These are phyloP conservation scores for Piprites chloris DNA, from an alignment of 2,113 vertebrate genomes.

Conservation along the genomic window DNA sequence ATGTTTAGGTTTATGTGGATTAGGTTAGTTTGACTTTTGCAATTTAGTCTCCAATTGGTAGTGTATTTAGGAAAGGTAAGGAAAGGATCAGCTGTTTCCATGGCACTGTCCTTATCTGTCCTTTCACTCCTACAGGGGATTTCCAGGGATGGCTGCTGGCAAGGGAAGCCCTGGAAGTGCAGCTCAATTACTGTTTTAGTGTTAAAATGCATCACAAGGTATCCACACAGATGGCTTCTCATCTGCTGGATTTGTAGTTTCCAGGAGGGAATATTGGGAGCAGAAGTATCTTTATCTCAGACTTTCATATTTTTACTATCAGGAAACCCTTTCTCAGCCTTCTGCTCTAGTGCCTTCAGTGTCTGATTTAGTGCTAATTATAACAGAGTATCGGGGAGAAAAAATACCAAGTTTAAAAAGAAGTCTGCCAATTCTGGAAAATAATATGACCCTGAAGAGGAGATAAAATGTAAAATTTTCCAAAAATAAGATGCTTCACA, in stretches of 20 bases:
- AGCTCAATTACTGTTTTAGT: slow-evolving; percentile 40
- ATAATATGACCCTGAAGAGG: slow-evolving; percentile 25
- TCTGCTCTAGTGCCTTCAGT: slow-evolving; percentile 42
- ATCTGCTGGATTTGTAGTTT: slow-evolving; percentile 59
- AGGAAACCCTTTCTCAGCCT: slow-evolving; percentile 44
- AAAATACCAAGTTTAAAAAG: background rate
- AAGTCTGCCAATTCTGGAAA: slow-evolving; percentile 44
- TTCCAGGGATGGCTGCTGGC: slow-evolving; percentile 55
- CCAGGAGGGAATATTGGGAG: slow-evolving; percentile 46
- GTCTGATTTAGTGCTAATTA: slow-evolving; percentile 56
- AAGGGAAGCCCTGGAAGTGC: slow-evolving; percentile 49
- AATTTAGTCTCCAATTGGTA: background rate
- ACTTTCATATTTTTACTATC: slow-evolving; percentile 48
- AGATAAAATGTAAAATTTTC: slow-evolving; percentile 22
- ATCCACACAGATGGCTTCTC: slow-evolving; percentile 64
- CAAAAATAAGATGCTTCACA: background rate
- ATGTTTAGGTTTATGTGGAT: background rate
- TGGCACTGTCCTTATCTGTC: slow-evolving; percentile 43
- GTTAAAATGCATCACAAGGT: slow-evolving; percentile 58
- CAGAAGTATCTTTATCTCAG: slow-evolving; percentile 45
- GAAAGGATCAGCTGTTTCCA: slow-evolving; percentile 29
- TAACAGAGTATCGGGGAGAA: background rate
- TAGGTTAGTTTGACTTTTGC: background rate
- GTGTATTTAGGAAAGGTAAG: background rate
- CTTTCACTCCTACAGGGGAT: slow-evolving; percentile 55